Conservation (phyloP, 2,888 invertebrate species). For the Agrochola litura region DNA sequence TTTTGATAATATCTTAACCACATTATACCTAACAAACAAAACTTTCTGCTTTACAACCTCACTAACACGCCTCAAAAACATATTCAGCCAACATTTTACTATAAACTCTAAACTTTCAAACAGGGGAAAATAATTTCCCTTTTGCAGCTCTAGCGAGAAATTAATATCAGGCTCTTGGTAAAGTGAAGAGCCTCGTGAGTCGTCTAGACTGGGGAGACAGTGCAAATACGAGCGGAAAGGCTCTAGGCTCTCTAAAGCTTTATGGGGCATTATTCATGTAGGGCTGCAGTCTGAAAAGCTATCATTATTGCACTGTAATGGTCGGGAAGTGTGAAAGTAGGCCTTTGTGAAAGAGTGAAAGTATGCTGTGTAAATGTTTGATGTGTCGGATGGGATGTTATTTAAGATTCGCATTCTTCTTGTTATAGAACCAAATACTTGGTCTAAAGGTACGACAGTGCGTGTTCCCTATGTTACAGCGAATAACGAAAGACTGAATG, state of each 20-base stretch:
- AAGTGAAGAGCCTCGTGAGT: constrained; percentile 55
- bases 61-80: constrained; percentile 1
- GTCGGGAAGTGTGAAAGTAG: constrained; percentile 27
- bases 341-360: constrained; percentile 11
- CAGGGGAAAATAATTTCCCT: constrained; percentile 51
- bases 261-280: constrained; percentile 41
- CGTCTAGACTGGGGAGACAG: constrained; percentile 62
- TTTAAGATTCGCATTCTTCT: not conserved
- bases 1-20: constrained; percentile 6
- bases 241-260: constrained; percentile 8
- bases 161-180: constrained; percentile 54
- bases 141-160: constrained; percentile 47
- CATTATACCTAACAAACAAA: not conserved
- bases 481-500: not conserved
- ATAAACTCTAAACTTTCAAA: constrained; percentile 38
- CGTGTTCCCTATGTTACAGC: not conserved
- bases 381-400: not conserved
- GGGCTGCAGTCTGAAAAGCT: constrained; percentile 15
- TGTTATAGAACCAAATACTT: not conserved
- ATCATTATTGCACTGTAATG: constrained; percentile 44
- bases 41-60: constrained; percentile 5
- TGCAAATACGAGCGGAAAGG: constrained; percentile 48
- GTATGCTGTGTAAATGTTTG: not conserved
- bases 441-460: no score
- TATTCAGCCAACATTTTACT: constrained; percentile 3